Evolutionary conservation across 2,113 vertebrate genomes (phyloP).

Genomic region (Platanista minor): DNA sequence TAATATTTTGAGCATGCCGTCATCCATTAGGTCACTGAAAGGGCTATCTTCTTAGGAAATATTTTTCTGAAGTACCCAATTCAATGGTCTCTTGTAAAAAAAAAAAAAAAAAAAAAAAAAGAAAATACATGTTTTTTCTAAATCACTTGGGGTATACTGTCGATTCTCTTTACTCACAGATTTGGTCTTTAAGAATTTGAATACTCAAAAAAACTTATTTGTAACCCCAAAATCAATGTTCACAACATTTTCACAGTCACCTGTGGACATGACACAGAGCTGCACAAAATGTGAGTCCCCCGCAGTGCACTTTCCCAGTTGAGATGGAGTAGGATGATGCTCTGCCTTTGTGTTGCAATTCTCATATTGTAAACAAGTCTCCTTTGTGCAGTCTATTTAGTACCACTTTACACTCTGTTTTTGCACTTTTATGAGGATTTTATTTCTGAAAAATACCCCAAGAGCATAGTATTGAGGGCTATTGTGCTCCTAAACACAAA

Average conservation of each 20-base stretch:
- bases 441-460: background rate
- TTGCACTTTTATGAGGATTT: background rate
- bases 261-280: background rate
- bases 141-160: background rate
- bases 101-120: background rate
- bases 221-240: background rate
- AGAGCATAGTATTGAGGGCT: background rate
- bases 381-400: background rate
- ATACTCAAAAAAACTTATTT: background rate
- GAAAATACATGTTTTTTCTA: background rate
- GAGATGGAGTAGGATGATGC: too few species aligned
- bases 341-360: background rate
- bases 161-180: background rate
- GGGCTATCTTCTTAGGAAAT: background rate
- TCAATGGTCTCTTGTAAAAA: background rate
- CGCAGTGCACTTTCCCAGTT: background rate
- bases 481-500: background rate
- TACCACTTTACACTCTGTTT: background rate
- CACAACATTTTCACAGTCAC: background rate
- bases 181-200: background rate
- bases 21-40: background rate
- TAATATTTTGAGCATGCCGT: background rate
- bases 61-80: background rate
- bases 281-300: background rate
- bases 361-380: background rate